These are phyloP conservation scores for Ataeniobius toweri DNA, from an alignment of 2,797 vertebrate genomes.

Conservation along the genomic window DNA sequence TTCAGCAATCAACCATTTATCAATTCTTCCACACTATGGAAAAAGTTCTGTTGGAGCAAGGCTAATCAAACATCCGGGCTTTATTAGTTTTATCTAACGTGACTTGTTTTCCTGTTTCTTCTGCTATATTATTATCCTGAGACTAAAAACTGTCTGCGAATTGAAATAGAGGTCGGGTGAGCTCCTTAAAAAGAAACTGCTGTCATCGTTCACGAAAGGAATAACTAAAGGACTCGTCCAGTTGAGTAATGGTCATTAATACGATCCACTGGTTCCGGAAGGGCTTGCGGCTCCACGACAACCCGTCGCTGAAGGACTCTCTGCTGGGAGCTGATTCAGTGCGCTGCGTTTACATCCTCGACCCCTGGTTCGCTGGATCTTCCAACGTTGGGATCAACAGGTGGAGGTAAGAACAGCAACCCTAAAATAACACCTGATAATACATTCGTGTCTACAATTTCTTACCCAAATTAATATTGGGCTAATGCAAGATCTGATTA, in stretches of 20 bases:
- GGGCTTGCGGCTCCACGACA: conserved; percentile 96
- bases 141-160: neutral
- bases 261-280: conserved; percentile 97
- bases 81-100: neutral
- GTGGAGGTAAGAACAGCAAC: conserved; percentile 86
- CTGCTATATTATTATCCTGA: neutral
- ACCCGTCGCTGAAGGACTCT: conserved; percentile 90
- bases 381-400: conserved; percentile 97
- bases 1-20: conserved; percentile 51
- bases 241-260: conserved; percentile 89
- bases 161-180: conserved; percentile 11
- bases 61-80: conserved; percentile 54
- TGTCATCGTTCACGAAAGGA: conserved; percentile 16
- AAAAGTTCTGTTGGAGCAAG: conserved; percentile 81
- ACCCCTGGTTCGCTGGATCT: conserved; percentile 96
- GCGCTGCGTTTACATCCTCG: conserved; percentile 94
- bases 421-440: neutral
- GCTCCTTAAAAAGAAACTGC: conserved; percentile 14
- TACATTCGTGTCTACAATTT: neutral
- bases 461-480: neutral
- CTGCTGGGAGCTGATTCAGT: conserved; percentile 88
- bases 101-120: neutral
- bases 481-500: neutral
- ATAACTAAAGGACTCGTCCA: conserved; percentile 58
- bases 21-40: conserved; percentile 75